Percentiles rank a stretch among this genome's conserved stretches.
Evolutionary conservation across 2,888 invertebrate genomes (phyloP).

Genomic region (Epicampocera succincta): DNA sequence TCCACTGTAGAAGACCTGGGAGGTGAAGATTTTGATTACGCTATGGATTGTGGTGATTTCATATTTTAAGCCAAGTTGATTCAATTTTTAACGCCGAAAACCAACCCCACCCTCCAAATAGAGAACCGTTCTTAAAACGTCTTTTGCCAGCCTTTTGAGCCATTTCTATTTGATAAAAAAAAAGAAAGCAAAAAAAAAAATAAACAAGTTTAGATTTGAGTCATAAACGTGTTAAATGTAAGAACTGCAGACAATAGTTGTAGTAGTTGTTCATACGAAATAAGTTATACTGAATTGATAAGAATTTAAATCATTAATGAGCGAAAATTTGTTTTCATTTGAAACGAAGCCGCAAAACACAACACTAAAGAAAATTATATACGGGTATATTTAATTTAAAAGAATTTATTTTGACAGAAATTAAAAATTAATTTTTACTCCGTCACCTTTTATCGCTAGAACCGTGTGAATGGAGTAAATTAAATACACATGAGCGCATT

Average conservation of each 20-base stretch:
- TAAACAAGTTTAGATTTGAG: slow-evolving; percentile 20
- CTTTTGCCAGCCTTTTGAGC: slow-evolving; percentile 60
- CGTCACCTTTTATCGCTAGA: slow-evolving; percentile 5
- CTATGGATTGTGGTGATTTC: slow-evolving; percentile 88
- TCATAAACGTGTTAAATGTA: slow-evolving; percentile 46
- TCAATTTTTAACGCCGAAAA: slow-evolving; percentile 53
- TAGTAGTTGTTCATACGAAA: slow-evolving; percentile 55
- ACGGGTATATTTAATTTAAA: slow-evolving; percentile 67
- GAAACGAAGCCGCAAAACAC: slow-evolving; percentile 43
- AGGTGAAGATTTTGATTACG: slow-evolving; percentile 86
- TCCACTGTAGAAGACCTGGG: slow-evolving; percentile 81
- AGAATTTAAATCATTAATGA: slow-evolving; percentile 20
- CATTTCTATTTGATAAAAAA: slow-evolving; percentile 43
- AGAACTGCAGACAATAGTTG: slow-evolving; percentile 64
- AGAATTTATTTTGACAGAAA: slow-evolving; percentile 59
- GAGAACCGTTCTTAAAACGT: slow-evolving; percentile 59
- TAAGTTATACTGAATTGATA: slow-evolving; percentile 38
- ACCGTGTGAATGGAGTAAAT: background rate
- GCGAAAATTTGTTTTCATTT: slow-evolving; percentile 35
- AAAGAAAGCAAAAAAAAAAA: slow-evolving; percentile 22
- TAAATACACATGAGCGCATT: slow-evolving; percentile 7
- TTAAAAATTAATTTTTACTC: slow-evolving; percentile 11
- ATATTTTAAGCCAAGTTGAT: slow-evolving; percentile 83
- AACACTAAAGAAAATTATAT: slow-evolving; percentile 63
- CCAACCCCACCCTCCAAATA: slow-evolving; percentile 61